Evolutionary conservation across 2,888 invertebrate genomes (phyloP), one percentile per base, ranked within the genome.

Genomic region (Cantharis nigra): DNA sequence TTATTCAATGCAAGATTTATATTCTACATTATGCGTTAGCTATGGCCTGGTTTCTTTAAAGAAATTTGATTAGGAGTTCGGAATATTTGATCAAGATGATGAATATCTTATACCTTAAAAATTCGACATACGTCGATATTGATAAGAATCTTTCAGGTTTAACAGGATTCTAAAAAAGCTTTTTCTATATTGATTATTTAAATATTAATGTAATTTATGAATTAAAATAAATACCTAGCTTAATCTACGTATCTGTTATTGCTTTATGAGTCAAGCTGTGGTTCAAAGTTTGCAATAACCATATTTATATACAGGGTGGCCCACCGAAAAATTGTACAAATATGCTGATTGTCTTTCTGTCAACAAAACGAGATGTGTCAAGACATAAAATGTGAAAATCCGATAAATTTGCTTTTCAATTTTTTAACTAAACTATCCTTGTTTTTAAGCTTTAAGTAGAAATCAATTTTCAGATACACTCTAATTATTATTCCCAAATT

Each of bases 31-130:
- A 73, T 73, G 67, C 67, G 72, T 73, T 73, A 30, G 72, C 72
- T 67, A 73, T 73, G 67, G 72, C 33, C 64, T 72, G 72, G 65
- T 63, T 69, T 69, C 72, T 65, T 65, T 16, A 28, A 72, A 72
- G 72, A 67, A 73, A 73, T 73, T 73, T 73, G 72, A 73, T 73
- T 67, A 73, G 65, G 72, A 73, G 72, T 62, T 69, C n/a, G 72
- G 33, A 69, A 23, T 73, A 67, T 73, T 73, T 23, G 65, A 33
- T 33, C 16, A 14, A 67, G 72, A 73, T 73, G 72, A 73, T 73
- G 67, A 73, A 73, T 69, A 73, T 65, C 72, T 67, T 23, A 67
- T 23, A 67, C 65, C 26, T 67, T 67, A 67, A 67, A 67, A 23
- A 67, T 67, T 67, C 23, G 49, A 49, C 49, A 49, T 49, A 49